A percentile compares a stretch with the other conserved stretches of the same genome.
Conservation (phyloP, 1,140 invertebrate genomes). For the Leptinotarsa defecta region DNA sequence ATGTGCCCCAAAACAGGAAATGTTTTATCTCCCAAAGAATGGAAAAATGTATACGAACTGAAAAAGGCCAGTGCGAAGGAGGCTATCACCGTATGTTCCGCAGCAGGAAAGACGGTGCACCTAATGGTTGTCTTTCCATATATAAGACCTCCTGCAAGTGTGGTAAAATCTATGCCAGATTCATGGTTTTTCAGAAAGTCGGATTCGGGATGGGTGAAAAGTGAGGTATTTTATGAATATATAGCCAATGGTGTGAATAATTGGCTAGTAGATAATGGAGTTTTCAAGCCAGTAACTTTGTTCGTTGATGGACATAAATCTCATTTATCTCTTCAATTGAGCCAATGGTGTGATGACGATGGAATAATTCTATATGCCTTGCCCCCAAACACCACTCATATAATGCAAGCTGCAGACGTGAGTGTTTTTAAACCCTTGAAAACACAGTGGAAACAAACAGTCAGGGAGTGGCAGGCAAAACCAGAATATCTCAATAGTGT, state of each 20-base stretch:
- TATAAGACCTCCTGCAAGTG: neutral
- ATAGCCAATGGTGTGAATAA: conserved; percentile 10
- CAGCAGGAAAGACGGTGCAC: neutral
- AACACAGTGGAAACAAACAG: neutral
- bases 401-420: conserved; percentile 55
- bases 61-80: neutral
- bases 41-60: neutral
- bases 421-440: conserved; percentile 48
- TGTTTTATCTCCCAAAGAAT: neutral
- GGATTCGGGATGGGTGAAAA: conserved; percentile 26
- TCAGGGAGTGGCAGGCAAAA: neutral
- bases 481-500: conserved; percentile 1
- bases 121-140: conserved; percentile 19
- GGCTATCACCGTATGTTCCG: neutral
- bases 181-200: neutral
- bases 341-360: conserved; percentile 52
- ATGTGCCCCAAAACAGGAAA: conserved; percentile 44
- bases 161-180: conserved; percentile 10
- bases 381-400: conserved; percentile 54
- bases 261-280: neutral
- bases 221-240: neutral
- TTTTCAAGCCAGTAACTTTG: conserved; percentile 39
- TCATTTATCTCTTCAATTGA: conserved; percentile 48
- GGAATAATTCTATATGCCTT: conserved; percentile 51
- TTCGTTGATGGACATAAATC: conserved; percentile 54